Base-by-base conservation (phyloP, 1,140 invertebrate genomes). In the Papilio dardanus region DNA sequence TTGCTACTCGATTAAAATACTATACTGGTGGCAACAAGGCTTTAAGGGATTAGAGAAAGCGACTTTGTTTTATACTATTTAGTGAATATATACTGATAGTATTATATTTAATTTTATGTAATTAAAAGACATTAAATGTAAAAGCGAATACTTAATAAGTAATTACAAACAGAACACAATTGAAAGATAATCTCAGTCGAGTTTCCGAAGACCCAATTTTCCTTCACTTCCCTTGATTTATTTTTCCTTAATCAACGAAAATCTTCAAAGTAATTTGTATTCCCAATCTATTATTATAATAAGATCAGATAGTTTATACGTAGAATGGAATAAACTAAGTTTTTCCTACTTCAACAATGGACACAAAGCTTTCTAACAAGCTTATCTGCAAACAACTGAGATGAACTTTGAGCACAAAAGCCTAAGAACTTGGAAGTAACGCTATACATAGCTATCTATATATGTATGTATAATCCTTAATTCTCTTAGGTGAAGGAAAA, bases 321-420 rank as follows among this genome's bases (percentile, higher is more conserved):
- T 6, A 54, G 5, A 3, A 21, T 14, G 7, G 6, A 54, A 50
- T 21, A 21, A 50, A 54, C 50, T 24, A 54, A 54, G 21, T 54
- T 54, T 54, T 54, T 24, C 21, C 7, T 24, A 54, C 21, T 54
- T 10, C 7, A 54, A 54, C 21, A 54, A 24, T 54, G 21, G 50
- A 10, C 12, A 28, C 21, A 54, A 54, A 54, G 46, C n/a, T 46
- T 46, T 19, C 14, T 16, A 46, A 46, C 42, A 19, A 50, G 50
- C 21, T 54, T 54, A 54, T 54, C 50, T 54, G 21, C 50, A 54
- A 54, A 54, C 21, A 24, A 24, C 24, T 54, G 50, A 16, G 21
- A 54, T 54, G 8, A 54, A 54, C 50, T 54, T 54, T 54, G 50
- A 54, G 3, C 50, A 54, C 21, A 54, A 54, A 54, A 54, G 8